Evolutionary conservation across 1,140 invertebrate species (phyloP).

Genomic region (Leguminivora glycinivorella): DNA sequence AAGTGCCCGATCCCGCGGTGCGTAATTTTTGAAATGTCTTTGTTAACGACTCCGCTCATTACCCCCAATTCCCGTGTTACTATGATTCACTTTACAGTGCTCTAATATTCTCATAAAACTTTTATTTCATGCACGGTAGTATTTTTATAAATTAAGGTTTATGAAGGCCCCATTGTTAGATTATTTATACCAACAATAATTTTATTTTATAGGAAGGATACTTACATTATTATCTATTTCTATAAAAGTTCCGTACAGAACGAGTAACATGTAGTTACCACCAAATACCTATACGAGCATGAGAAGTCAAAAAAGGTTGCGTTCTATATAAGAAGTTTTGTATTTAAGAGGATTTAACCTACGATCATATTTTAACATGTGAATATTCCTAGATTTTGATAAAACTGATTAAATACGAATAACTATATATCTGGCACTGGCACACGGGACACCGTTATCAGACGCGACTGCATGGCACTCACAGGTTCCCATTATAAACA

Average conservation of each 20-base stretch:
- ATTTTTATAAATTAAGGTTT: not conserved
- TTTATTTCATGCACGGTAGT: not conserved
- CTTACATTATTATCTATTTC: too few species aligned
- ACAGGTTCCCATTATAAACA: constrained; percentile 71
- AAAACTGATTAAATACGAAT: not conserved
- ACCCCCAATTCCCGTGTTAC: constrained; percentile 43
- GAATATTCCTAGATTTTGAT: not conserved
- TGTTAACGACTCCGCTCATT: constrained; percentile 62
- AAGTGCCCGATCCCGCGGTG: constrained; percentile 59
- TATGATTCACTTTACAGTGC: constrained; percentile 39
- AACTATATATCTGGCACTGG: constrained; percentile 32
- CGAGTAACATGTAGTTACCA: not conserved
- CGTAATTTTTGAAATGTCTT: constrained; percentile 72
- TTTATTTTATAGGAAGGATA: too few species aligned
- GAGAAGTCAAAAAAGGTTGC: not conserved
- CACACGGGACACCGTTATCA: constrained; percentile 60
- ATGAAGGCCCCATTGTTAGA: too few species aligned
- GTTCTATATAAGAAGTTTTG: too few species aligned
- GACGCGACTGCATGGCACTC: constrained; percentile 60
- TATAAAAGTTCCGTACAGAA: too few species aligned
- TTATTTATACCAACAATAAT: too few species aligned
- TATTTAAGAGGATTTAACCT: not conserved
- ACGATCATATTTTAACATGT: not conserved
- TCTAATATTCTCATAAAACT: constrained; percentile 29
- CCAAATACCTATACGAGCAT: not conserved